Evolutionary conservation across 2,797 vertebrate species (phyloP).

Genomic region (Atherinosoma microstoma): DNA sequence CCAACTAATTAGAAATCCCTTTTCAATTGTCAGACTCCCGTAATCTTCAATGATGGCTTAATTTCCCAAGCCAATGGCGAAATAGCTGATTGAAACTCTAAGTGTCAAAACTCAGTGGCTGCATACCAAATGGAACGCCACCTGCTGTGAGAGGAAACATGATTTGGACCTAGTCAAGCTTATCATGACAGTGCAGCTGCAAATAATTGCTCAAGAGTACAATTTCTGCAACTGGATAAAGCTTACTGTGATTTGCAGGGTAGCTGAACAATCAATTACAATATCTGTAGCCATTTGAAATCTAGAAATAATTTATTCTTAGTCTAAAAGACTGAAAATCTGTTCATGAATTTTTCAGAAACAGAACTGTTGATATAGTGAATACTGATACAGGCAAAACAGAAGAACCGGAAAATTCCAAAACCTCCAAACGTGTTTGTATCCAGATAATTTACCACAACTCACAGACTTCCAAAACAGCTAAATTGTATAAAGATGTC

Average conservation of each 20-base stretch:
- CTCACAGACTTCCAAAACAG: background rate
- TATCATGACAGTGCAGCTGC: constrained; percentile 17
- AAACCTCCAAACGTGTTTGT: constrained; percentile 10
- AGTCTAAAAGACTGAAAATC: background rate
- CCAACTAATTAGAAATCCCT: constrained; percentile 82
- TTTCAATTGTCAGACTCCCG: constrained; percentile 77
- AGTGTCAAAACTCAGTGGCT: constrained; percentile 45
- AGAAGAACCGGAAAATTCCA: constrained; percentile 1
- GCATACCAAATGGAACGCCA: constrained; percentile 33
- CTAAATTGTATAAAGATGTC: background rate
- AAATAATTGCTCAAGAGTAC: constrained; percentile 11
- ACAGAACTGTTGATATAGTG: background rate
- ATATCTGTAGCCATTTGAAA: background rate
- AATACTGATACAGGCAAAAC: background rate
- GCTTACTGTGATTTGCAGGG: background rate
- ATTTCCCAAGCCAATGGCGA: constrained; percentile 68
- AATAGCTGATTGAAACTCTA: constrained; percentile 63
- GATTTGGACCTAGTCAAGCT: constrained; percentile 36
- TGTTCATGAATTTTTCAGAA: background rate
- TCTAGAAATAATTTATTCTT: background rate
- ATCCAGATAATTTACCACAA: background rate
- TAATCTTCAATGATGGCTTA: constrained; percentile 79
- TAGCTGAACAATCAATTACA: background rate
- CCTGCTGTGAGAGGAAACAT: constrained; percentile 38
- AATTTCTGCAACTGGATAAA: background rate